These are phyloP conservation scores for Spodoptera litura DNA, from an alignment of 1,140 invertebrate genomes.

Conservation along the genomic window DNA sequence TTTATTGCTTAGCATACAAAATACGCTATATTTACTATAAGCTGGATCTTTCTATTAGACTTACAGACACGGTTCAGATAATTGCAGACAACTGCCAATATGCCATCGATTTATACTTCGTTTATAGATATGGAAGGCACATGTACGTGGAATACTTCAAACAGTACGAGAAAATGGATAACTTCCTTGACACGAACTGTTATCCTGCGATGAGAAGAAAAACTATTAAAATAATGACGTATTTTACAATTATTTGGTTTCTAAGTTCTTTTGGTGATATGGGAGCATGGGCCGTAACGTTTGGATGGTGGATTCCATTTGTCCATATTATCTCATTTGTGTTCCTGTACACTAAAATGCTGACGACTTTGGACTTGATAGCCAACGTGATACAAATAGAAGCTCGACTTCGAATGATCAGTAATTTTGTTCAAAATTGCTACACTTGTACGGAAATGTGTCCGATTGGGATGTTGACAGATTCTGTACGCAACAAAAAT, in stretches of 20 bases:
- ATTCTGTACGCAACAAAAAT: constrained; percentile 52
- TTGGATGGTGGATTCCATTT: constrained; percentile 54
- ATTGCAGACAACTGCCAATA: constrained; percentile 69
- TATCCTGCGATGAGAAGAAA: constrained; percentile 52
- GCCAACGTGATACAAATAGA: constrained; percentile 64
- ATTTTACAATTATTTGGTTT: constrained; percentile 59
- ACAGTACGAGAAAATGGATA: constrained; percentile 59
- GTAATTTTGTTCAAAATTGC: constrained; percentile 52
- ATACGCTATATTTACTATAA: constrained; percentile 16
- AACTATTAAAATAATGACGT: constrained; percentile 52
- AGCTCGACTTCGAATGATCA: constrained; percentile 56
- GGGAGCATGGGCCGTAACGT: constrained; percentile 57
- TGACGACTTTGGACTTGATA: constrained; percentile 65
- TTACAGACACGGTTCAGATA: constrained; percentile 68
- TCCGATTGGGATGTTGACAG: constrained; percentile 22
- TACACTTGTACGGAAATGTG: constrained; percentile 31
- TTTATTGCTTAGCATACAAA: constrained; percentile 33
- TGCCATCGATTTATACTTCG: constrained; percentile 66
- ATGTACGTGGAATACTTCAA: constrained; percentile 59
- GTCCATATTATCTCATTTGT: constrained; percentile 59
- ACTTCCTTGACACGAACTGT: constrained; percentile 52
- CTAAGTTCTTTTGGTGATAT: constrained; percentile 57
- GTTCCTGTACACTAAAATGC: constrained; percentile 67
- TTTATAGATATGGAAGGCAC: constrained; percentile 64
- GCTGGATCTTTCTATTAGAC: constrained; percentile 61